phyloP scores from a whole-genome alignment of 2,888 invertebrate genomes.

The Cryptosula pallasiana region DNA sequence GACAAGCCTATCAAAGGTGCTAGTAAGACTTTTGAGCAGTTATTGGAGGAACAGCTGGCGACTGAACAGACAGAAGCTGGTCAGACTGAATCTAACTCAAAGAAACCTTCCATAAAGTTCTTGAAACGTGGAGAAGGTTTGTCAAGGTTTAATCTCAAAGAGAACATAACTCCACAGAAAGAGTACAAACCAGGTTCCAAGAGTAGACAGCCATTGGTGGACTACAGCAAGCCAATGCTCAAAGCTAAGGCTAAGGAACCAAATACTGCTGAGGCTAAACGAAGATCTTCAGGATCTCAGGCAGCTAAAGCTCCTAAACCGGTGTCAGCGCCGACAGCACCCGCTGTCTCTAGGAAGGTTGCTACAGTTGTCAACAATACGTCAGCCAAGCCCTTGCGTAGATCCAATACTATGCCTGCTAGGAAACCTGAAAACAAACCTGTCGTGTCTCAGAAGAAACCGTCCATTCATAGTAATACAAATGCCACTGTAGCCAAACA shows the following conservation, averaged over 20 bases:
- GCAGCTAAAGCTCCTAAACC: neutral
- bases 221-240: constrained; percentile 7
- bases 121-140: constrained; percentile 20
- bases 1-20: constrained; percentile 18
- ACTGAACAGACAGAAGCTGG: constrained; percentile 4
- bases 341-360: constrained; percentile 5
- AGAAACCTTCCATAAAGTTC: constrained; percentile 4
- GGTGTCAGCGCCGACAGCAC: neutral
- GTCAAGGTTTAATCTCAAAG: constrained; percentile 21
- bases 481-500: neutral
- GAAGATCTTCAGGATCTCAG: neutral
- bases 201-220: constrained; percentile 7
- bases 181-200: neutral
- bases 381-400: neutral
- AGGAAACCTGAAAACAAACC: constrained; percentile 2
- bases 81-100: neutral
- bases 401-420: neutral
- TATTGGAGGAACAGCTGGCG: constrained; percentile 44
- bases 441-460: neutral
- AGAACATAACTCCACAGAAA: constrained; percentile 21
- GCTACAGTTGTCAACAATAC: neutral
- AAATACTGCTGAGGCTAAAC: neutral
- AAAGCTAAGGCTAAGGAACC: constrained; percentile 7
- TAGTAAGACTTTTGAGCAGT: constrained; percentile 48
- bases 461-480: neutral